Evolutionary conservation across 1,140 invertebrate genomes (phyloP), one percentile per base, ranked within the genome.

Genomic region (Drosophila guanche): DNA sequence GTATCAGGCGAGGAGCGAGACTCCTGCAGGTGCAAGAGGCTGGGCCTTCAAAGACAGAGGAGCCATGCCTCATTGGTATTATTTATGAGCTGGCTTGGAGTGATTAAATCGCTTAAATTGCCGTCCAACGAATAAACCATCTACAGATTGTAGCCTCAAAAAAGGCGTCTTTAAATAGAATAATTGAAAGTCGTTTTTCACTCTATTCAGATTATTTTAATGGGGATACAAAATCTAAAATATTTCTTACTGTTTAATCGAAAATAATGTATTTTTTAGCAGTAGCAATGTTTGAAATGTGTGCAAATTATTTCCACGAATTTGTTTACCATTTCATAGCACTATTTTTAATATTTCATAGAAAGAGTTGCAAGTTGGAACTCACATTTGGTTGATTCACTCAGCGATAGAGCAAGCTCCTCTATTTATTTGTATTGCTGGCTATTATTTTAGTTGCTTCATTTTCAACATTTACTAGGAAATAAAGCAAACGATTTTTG

Each of bases 81-180:
- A 14, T 51, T 63, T 57, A 73, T 63, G 46, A 72, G 54, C 69
- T 63, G 4, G 70, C 70, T 72, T 40, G 22, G 41, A 55, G 58
- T 63, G 69, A 72, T 72, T 72, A 72, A 72, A 61, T 72, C 50
- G 68, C 50, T 72, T 43, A 62, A 62, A 72, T 62, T 62, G 68
- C 37, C 20, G 27, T 42, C 41, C 48, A 53, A 56, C 66, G 42
- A 42, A 60, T 70, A 71, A 60, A 71, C 66, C 41, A 71, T 66
- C 12, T 8, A 12, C 8, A 42, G 20, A 76, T 74, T 42, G 54
- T 27, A 16, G 10, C 29, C 23, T 8, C 8, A 1, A 52, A 25
- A 7, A 5, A 25, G 14, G 14, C 5, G 47, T 41, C 62, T 55
- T 58, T 40, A 29, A 78, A 56, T 61, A 66, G 53, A 72, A 16